phyloP scores from a whole-genome alignment of 2,888 invertebrate genomes.

The Strigamia transsilvanica region DNA sequence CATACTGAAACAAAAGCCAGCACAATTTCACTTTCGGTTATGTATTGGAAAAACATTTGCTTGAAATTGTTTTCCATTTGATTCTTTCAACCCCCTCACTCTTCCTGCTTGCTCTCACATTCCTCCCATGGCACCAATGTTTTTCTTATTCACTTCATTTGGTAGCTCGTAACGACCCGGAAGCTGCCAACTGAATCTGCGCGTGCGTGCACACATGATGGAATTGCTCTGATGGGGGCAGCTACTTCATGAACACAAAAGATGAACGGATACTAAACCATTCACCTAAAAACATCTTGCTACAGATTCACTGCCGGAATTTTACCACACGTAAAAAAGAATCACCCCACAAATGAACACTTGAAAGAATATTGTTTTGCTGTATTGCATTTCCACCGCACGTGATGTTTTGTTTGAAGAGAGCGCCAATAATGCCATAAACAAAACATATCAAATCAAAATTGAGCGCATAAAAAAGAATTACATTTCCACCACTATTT shows the following conservation, averaged over 20 bases:
- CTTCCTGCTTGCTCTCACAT: constrained; percentile 26
- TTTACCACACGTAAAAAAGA: background rate
- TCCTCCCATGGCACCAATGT: constrained; percentile 26
- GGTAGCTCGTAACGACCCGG: constrained; percentile 26
- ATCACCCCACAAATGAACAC: background rate
- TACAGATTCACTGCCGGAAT: background rate
- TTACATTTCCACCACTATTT: background rate
- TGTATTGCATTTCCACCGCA: background rate
- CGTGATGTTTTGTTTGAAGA: no score
- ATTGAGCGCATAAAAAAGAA: no score
- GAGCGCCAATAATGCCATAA: no score
- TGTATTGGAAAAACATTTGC: constrained; percentile 25
- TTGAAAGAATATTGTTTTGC: background rate
- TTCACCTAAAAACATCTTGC: background rate
- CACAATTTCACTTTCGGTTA: constrained; percentile 10
- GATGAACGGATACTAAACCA: constrained; percentile 29
- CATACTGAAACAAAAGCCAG: background rate
- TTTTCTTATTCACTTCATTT: constrained; percentile 30
- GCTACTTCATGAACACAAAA: constrained; percentile 16
- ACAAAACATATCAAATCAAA: no score
- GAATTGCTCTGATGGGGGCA: constrained; percentile 25
- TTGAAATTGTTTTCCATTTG: constrained; percentile 26
- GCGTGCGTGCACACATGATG: constrained; percentile 26
- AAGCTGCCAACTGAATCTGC: constrained; percentile 25
- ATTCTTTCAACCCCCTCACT: background rate